Percentiles rank a stretch among this genome's conserved stretches.
These are phyloP conservation scores for Synergus umbraculus DNA, from an alignment of 2,888 invertebrate species.

Conservation along the genomic window DNA sequence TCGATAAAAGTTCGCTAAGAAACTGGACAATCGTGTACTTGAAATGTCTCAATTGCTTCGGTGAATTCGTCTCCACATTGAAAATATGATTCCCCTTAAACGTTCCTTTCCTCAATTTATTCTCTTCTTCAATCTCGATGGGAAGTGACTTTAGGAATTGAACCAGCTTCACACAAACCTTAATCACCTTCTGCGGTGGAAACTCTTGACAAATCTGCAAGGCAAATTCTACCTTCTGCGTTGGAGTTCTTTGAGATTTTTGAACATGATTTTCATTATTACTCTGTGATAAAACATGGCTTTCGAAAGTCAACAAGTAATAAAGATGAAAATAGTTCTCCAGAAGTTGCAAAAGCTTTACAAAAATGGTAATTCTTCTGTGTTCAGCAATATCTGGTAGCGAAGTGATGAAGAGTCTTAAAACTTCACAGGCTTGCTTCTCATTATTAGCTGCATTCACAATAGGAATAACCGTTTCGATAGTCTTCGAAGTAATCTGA, in stretches of 20 bases:
- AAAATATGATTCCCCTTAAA: constrained; percentile 79
- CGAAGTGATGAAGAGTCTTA: constrained; percentile 94
- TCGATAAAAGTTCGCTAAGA: constrained; percentile 84
- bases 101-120: constrained; percentile 5
- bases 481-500: constrained; percentile 93
- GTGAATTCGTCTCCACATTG: constrained; percentile 82
- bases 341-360: constrained; percentile 87
- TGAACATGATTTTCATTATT: constrained; percentile 74
- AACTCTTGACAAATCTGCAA: constrained; percentile 84
- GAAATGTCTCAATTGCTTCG: constrained; percentile 90
- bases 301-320: constrained; percentile 84
- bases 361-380: constrained; percentile 88
- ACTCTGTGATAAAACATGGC: constrained; percentile 80
- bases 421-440: constrained; percentile 81
- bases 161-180: constrained; percentile 84
- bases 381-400: constrained; percentile 96
- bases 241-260: constrained; percentile 73
- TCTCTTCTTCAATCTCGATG: constrained; percentile 77
- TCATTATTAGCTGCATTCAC: constrained; percentile 78
- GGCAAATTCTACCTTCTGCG: constrained; percentile 81
- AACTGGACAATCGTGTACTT: constrained; percentile 89
- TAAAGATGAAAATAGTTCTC: constrained; percentile 86
- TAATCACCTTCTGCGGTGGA: constrained; percentile 81
- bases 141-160: constrained; percentile 84
- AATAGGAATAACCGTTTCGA: constrained; percentile 93